Percentiles rank a stretch among this genome's conserved stretches.
phyloP scores from a whole-genome alignment of 2,888 invertebrate species.

The Lingula anatina region DNA sequence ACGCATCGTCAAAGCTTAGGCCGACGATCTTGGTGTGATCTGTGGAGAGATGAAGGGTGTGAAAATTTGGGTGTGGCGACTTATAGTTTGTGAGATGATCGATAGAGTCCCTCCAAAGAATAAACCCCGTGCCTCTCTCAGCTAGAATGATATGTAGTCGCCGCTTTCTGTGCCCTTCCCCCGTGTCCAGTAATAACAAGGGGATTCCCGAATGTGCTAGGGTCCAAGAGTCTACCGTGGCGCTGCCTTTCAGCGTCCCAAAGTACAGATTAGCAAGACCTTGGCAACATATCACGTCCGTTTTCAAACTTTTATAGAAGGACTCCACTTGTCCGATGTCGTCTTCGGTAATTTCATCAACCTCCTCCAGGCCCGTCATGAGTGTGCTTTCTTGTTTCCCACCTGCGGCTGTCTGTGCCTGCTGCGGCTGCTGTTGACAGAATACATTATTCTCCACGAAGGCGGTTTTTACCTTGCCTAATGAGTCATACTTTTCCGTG shows the following conservation, averaged over 20 bases:
- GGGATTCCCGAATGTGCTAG: slow-evolving; percentile 74
- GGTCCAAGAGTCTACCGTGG: slow-evolving; percentile 58
- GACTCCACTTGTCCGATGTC: slow-evolving; percentile 46
- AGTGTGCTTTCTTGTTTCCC: no score
- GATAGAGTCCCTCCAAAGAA: slow-evolving; percentile 74
- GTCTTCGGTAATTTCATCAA: slow-evolving; percentile 34
- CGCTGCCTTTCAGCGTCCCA: slow-evolving; percentile 28
- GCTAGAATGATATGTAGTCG: slow-evolving; percentile 65
- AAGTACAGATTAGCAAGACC: slow-evolving; percentile 62
- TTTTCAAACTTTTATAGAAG: slow-evolving; percentile 65
- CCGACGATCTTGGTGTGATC: slow-evolving; percentile 74
- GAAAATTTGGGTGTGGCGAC: slow-evolving; percentile 65
- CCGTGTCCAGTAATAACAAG: slow-evolving; percentile 70
- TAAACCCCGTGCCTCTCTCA: slow-evolving; percentile 75
- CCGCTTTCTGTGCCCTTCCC: slow-evolving; percentile 60
- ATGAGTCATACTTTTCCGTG: slow-evolving; percentile 42
- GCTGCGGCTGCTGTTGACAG: not conserved
- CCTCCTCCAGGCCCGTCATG: no score
- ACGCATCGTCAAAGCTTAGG: slow-evolving; percentile 72
- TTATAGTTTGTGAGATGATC: slow-evolving; percentile 71
- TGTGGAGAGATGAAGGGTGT: slow-evolving; percentile 73
- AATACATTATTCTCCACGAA: slow-evolving; percentile 2
- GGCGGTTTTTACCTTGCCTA: slow-evolving; percentile 21
- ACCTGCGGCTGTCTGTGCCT: not conserved
- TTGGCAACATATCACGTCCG: slow-evolving; percentile 71